Evolutionary conservation across 2,113 vertebrate species (phyloP).

Genomic region (Boleophthalmus pectinirostris): DNA sequence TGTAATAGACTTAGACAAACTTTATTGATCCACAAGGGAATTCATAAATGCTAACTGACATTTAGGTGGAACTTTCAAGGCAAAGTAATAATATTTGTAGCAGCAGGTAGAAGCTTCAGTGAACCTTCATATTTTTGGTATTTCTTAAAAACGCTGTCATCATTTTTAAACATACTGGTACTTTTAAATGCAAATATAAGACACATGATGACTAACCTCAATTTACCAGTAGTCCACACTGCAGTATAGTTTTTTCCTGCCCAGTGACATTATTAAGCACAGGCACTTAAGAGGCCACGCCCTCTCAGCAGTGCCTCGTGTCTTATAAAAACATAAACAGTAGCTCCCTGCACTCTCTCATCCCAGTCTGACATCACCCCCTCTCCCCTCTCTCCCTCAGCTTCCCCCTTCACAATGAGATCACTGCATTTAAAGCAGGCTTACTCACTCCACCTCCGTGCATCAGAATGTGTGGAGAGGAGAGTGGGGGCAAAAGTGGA

Average conservation of each 20-base stretch:
- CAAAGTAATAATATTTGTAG: no score
- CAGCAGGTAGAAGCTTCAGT: no score
- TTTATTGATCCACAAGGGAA: no score
- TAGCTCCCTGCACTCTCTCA: constrained; percentile 17
- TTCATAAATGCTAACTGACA: no score
- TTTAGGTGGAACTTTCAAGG: no score
- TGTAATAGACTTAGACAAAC: no score
- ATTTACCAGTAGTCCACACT: background rate
- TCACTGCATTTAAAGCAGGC: constrained; percentile 31
- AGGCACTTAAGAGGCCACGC: background rate
- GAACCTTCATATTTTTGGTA: no score
- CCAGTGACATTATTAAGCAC: background rate
- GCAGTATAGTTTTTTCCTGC: background rate
- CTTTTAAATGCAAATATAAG: no score
- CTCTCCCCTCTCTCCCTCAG: background rate
- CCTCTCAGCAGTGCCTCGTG: constrained; percentile 20
- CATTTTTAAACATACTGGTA: no score
- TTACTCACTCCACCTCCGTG: background rate
- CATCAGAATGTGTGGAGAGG: constrained; percentile 2
- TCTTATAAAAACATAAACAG: constrained; percentile 42
- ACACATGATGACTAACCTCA: no score
- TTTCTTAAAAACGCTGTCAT: no score
- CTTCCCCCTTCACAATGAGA: constrained; percentile 56
- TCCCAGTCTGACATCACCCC: constrained; percentile 72
- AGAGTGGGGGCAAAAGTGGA: background rate